Evolutionary conservation across 1,140 invertebrate genomes (phyloP).

Genomic region (honey bee (Apis mellifera)): DNA sequence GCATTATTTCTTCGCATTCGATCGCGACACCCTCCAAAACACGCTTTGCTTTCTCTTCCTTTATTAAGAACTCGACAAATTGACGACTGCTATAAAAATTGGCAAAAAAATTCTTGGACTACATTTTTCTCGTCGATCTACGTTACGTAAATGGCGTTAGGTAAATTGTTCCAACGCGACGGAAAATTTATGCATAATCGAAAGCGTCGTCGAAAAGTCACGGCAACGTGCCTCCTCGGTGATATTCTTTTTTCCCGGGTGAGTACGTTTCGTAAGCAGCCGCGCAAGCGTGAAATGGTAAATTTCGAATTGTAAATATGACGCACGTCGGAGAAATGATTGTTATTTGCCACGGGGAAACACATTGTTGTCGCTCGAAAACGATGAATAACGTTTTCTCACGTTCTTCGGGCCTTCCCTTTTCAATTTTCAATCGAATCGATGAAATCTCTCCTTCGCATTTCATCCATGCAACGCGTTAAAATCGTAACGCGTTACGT

Average conservation of each 20-base stretch:
- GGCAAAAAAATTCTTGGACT: background rate
- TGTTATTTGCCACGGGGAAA: slow-evolving; percentile 1
- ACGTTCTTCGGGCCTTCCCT: background rate
- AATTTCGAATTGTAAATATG: slow-evolving; percentile 1
- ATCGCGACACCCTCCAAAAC: background rate
- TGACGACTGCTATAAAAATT: background rate
- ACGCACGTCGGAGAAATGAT: background rate
- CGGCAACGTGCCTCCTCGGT: background rate
- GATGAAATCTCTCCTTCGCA: background rate
- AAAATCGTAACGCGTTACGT: background rate
- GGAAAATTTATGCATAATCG: slow-evolving; percentile 20
- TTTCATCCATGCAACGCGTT: background rate
- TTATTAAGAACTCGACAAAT: background rate
- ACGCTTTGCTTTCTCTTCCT: background rate
- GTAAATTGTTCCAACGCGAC: background rate
- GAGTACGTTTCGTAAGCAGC: slow-evolving; percentile 5
- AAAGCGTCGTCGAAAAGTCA: background rate
- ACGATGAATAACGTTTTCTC: background rate
- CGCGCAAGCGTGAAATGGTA: slow-evolving; percentile 6
- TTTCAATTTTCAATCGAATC: background rate
- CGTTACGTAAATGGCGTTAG: background rate
- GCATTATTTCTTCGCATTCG: background rate
- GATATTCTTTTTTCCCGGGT: background rate
- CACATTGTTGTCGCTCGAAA: background rate
- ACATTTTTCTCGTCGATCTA: background rate